These are phyloP conservation scores for Mesorhabditis spiculigera DNA, from an alignment of 2,888 invertebrate genomes.

Conservation along the genomic window DNA sequence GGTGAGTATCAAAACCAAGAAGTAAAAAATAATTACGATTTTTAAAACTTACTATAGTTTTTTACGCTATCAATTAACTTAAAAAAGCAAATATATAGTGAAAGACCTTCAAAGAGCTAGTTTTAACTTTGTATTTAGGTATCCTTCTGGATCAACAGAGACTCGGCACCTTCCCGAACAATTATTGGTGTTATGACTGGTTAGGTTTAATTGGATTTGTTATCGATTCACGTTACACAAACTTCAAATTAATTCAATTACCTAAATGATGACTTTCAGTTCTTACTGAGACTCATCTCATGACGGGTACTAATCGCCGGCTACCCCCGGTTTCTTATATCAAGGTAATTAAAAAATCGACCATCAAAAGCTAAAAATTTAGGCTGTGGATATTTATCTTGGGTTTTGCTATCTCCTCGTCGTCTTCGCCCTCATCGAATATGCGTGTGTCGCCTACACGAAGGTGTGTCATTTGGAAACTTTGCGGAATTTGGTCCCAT, in stretches of 20 bases:
- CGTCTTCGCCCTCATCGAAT: slow-evolving; percentile 44
- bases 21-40: no score
- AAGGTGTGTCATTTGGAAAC: slow-evolving; percentile 15
- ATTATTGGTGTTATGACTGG: slow-evolving; percentile 33
- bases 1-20: slow-evolving; percentile 16
- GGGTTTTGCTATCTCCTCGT: slow-evolving; percentile 49
- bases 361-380: background rate
- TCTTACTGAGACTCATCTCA: slow-evolving; percentile 69
- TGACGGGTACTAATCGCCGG: slow-evolving; percentile 66
- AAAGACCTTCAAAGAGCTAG: no score
- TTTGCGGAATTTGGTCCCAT: no score
- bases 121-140: slow-evolving; percentile 66
- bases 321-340: slow-evolving; percentile 48
- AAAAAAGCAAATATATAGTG: no score
- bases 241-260: no score
- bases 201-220: background rate
- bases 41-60: no score
- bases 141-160: slow-evolving; percentile 96
- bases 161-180: slow-evolving; percentile 85
- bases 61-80: no score
- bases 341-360: slow-evolving; percentile 23
- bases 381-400: slow-evolving; percentile 47
- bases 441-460: slow-evolving; percentile 48
- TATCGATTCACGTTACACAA: no score
- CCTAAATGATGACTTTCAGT: slow-evolving; percentile 12